Conservation (phyloP, 2,888 invertebrate genomes). For the Trichopoda pennipes region DNA sequence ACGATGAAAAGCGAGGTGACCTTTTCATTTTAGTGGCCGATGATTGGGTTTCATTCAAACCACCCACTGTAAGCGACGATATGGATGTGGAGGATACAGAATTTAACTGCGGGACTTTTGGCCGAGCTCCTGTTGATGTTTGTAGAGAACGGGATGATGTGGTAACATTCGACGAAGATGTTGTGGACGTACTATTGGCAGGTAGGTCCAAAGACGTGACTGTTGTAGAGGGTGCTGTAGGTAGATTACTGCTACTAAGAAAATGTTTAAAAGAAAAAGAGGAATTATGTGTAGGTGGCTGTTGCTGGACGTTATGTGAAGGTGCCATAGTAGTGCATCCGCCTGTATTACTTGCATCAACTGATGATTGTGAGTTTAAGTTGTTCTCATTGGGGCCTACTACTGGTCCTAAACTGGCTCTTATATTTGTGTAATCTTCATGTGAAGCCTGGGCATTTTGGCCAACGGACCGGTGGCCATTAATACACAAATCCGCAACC, state of each 20-base stretch:
- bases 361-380: slow-evolving; percentile 12
- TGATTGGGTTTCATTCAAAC: slow-evolving; percentile 48
- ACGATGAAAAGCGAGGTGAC: slow-evolving; percentile 80
- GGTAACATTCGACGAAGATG: slow-evolving; percentile 52
- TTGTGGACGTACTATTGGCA: slow-evolving; percentile 61
- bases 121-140: slow-evolving; percentile 86
- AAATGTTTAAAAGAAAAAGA: slow-evolving; percentile 92
- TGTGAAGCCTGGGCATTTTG: slow-evolving; percentile 53
- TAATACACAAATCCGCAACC: slow-evolving; percentile 75
- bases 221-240: slow-evolving; percentile 74
- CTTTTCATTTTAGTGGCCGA: slow-evolving; percentile 79
- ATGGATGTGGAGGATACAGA: slow-evolving; percentile 72
- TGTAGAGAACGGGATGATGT: slow-evolving; percentile 71
- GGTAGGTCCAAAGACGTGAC: slow-evolving; percentile 71
- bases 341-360: slow-evolving; percentile 11
- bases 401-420: slow-evolving; percentile 70
- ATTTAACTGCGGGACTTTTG: slow-evolving; percentile 84
- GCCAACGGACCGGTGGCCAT: slow-evolving; percentile 58
- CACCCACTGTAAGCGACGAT: slow-evolving; percentile 73
- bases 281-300: slow-evolving; percentile 83
- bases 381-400: slow-evolving; percentile 37
- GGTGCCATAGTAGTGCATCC: slow-evolving; percentile 3
- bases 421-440: slow-evolving; percentile 75
- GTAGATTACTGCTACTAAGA: slow-evolving; percentile 84
- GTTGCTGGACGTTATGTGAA: slow-evolving; percentile 54